A percentile compares a stretch with the other conserved stretches of the same genome.
These are phyloP conservation scores for Atractosteus spatula DNA, from an alignment of 2,113 vertebrate species.

Conservation along the genomic window DNA sequence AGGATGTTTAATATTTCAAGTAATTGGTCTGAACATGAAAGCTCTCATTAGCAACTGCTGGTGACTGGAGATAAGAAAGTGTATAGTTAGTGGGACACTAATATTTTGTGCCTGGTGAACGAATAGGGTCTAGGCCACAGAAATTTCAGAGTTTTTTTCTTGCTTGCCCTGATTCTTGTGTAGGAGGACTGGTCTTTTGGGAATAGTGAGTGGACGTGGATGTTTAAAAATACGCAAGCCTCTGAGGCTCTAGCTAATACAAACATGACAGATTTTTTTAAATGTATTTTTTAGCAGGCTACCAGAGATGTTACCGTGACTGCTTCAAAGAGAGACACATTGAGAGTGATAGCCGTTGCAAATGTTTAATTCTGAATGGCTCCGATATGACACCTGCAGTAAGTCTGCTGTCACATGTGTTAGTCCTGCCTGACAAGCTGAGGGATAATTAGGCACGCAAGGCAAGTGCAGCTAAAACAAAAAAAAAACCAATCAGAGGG, in stretches of 20 bases:
- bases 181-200: neutral
- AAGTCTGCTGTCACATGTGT: neutral
- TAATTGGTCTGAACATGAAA: conserved; percentile 68
- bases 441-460: neutral
- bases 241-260: conserved; percentile 35
- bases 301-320: conserved; percentile 11
- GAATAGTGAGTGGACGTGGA: conserved; percentile 32
- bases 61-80: conserved; percentile 55
- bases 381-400: neutral
- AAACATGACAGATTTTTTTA: conserved; percentile 23
- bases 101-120: conserved; percentile 15
- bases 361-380: neutral
- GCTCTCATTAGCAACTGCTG: conserved; percentile 64
- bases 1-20: conserved; percentile 65
- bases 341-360: neutral
- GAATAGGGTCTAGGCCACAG: conserved; percentile 29
- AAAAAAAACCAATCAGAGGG: neutral
- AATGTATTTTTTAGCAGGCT: conserved; percentile 1
- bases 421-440: neutral
- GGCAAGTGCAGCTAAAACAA: neutral
- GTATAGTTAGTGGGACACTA: neutral
- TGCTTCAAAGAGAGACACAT: conserved; percentile 25
- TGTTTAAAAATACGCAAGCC: conserved; percentile 37
- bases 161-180: conserved; percentile 13
- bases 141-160: conserved; percentile 31